phyloP scores from a whole-genome alignment of 2,888 invertebrate genomes.

The Amiota mariae region DNA sequence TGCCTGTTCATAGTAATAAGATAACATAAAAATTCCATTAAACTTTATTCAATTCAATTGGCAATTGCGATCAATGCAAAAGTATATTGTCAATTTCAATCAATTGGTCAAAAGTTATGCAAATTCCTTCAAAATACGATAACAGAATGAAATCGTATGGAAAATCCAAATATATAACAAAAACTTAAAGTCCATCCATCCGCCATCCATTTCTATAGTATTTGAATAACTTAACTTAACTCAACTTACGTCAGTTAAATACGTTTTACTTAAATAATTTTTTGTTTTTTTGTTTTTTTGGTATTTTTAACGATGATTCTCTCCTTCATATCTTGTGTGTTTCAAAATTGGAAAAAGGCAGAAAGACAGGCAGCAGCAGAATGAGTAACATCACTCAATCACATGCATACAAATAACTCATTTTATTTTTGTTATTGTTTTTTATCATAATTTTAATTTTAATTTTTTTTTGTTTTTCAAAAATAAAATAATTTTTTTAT shows the following conservation, averaged over 20 bases:
- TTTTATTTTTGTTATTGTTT: neutral
- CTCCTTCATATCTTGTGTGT: neutral
- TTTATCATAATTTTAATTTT: neutral
- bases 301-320: neutral
- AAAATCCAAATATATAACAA: neutral
- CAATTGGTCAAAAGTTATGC: too few relatives aligned
- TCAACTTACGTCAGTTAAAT: neutral
- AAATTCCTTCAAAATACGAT: too few relatives aligned
- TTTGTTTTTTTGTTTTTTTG: neutral
- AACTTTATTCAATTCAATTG: too few relatives aligned
- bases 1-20: too few relatives aligned
- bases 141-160: too few relatives aligned
- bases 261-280: neutral
- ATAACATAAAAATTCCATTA: too few relatives aligned
- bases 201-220: too few relatives aligned
- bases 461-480: neutral
- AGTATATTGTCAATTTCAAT: too few relatives aligned
- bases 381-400: neutral
- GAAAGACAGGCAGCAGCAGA: neutral
- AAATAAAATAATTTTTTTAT: neutral
- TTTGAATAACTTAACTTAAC: too few relatives aligned
- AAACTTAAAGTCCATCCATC: neutral
- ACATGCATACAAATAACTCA: slow-evolving; percentile 17
- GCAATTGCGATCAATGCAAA: too few relatives aligned
- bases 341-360: slow-evolving; percentile 10